phyloP scores from a whole-genome alignment of 2,797 vertebrate species.

The Oreonectes daqikongensis region DNA sequence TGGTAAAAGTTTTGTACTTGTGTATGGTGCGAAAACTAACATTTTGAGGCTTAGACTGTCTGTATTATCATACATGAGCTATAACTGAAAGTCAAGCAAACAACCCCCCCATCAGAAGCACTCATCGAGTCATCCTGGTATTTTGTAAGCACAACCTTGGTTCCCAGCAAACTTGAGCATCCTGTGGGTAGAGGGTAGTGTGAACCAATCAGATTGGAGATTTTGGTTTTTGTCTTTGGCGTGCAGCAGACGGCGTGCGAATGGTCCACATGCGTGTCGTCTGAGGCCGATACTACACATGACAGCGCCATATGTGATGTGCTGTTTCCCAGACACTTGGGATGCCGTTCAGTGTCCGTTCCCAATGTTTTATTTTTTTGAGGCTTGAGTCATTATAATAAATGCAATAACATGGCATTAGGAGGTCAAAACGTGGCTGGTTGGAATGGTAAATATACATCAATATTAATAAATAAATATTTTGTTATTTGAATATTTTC shows the following conservation, averaged over 20 bases:
- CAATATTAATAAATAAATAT: too few species aligned
- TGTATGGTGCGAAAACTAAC: neutral
- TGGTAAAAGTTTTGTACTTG: too few species aligned
- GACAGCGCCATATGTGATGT: neutral
- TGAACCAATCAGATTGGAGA: neutral
- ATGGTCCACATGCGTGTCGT: neutral
- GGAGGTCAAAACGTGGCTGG: too few species aligned
- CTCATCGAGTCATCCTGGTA: neutral
- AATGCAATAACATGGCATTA: too few species aligned
- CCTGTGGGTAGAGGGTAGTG: neutral
- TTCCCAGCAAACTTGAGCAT: neutral
- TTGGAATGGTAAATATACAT: too few species aligned
- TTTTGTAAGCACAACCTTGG: neutral
- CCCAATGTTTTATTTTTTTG: neutral
- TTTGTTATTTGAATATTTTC: too few species aligned
- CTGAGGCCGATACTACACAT: neutral
- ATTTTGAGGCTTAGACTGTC: neutral
- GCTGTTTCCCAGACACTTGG: neutral
- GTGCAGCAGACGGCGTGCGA: neutral
- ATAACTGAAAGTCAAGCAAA: conserved; percentile 8
- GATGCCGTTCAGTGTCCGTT: neutral
- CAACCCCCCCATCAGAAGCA: neutral
- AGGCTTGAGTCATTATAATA: neutral
- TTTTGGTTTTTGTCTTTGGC: neutral
- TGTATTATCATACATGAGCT: neutral